Base-by-base conservation (phyloP, 37 sponge, comb jelly and placozoan genomes). In the Theonella swinhoei region DNA sequence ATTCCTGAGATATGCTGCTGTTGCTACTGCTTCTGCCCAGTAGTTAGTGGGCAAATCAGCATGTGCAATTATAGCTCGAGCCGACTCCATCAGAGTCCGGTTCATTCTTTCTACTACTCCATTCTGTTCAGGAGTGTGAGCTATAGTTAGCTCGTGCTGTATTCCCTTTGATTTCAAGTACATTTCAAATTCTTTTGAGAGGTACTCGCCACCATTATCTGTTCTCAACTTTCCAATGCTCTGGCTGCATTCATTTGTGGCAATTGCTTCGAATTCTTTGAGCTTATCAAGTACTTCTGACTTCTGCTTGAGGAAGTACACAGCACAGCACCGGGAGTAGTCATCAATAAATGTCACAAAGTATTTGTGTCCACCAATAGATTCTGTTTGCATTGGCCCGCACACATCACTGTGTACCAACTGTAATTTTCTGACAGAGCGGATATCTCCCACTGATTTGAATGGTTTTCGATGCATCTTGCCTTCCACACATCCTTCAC, bases 311-410 rank as follows among this genome's bases (percentile, higher is more conserved):
- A 89, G 61, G 42, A 84, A 89, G 64, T 84, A 84, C 17, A 89
- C 81, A 39, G 68, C 71, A 59, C 80, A 78, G 74, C 81, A 89
- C 65, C 85, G 33, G 26, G 90, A 84, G 47, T 74, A 89, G 63
- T 89, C 90, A 74, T 80, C 90, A 40, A 89, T 89, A 36, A 79
- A 84, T 19, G 90, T 80, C 14, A 89, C 85, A 79, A 89, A 89
- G 74, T 89, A 89, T 47, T 84, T 89, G 39, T 39, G 36, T 19
- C 85, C 85, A 30, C 90, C 90, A 83, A 83, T 89, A 11, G 80
- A 83, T 25, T 89, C 85, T n/a, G 84, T 65, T 22, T 3, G 79
- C 80, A 89, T 83, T 35, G 90, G 85, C 14, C 90, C 90, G 68
- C 85, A 84, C 39, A 85, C 76, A 74, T 85, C 90, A 39, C 85